Evolutionary conservation across 2,888 invertebrate species (phyloP).

Genomic region (Drosophila falleni): DNA sequence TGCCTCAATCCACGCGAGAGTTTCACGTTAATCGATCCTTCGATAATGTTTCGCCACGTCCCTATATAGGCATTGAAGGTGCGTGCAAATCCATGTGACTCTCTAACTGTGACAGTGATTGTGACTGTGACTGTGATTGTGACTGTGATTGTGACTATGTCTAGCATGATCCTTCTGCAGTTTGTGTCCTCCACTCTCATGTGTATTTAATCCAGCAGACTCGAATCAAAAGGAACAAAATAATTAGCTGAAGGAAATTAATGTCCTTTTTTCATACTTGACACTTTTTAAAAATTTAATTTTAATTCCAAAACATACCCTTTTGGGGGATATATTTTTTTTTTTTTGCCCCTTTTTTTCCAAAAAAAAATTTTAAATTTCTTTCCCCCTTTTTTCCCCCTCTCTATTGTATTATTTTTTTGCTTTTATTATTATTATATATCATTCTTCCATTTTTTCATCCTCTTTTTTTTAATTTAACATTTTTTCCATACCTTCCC

Average conservation of each 20-base stretch:
- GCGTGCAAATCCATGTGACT: constrained; percentile 47
- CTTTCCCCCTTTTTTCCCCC: too few species aligned
- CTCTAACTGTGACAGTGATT: constrained; percentile 2
- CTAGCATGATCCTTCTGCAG: background rate
- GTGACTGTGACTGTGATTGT: background rate
- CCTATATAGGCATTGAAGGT: constrained; percentile 82
- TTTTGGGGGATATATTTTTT: too few species aligned
- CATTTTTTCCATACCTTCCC: too few species aligned
- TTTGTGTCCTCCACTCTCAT: background rate
- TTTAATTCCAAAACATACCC: too few species aligned
- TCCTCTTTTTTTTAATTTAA: too few species aligned
- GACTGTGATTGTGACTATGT: constrained; percentile 2
- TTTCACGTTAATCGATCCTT: constrained; percentile 73
- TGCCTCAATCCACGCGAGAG: constrained; percentile 48
- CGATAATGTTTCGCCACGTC: constrained; percentile 84
- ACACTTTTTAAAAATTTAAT: too few species aligned
- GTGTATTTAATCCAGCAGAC: background rate
- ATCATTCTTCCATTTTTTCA: too few species aligned
- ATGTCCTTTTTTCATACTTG: too few species aligned
- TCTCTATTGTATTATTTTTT: too few species aligned
- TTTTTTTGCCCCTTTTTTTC: too few species aligned
- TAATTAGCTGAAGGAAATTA: background rate
- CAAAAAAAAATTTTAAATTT: too few species aligned
- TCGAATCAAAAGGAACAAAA: background rate
- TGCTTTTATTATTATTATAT: too few species aligned